Evolutionary conservation across 2,888 invertebrate genomes (phyloP).

Genomic region (Sicus ferrugineus): DNA sequence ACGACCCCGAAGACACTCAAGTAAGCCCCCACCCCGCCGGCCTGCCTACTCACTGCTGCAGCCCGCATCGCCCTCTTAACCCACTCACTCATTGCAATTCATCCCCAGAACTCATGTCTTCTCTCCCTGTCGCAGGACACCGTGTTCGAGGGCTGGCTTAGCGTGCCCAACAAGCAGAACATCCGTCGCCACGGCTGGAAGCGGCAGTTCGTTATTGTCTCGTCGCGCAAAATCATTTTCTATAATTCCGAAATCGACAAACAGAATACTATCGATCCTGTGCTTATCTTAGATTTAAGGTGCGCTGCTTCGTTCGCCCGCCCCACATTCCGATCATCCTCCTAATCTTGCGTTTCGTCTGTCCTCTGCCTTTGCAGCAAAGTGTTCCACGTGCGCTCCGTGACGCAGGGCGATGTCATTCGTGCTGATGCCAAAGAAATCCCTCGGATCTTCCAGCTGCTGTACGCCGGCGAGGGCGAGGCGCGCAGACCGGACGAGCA

Average conservation of each 20-base stretch:
- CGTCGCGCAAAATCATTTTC: conserved; percentile 95
- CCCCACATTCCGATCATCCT: background rate
- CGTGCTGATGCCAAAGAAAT: conserved; percentile 99
- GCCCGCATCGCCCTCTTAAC: conserved; percentile 23
- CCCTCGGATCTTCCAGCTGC: conserved; percentile 95
- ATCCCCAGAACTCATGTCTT: conserved; percentile 54
- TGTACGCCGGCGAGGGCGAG: conserved; percentile 97
- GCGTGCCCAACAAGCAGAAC: conserved; percentile 94
- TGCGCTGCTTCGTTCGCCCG: conserved; percentile 62
- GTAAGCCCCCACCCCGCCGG: conserved; percentile 44
- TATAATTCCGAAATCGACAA: conserved; percentile 95
- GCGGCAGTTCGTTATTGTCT: conserved; percentile 96
- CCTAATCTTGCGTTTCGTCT: background rate
- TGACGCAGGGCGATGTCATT: conserved; percentile 99
- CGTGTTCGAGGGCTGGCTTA: conserved; percentile 94
- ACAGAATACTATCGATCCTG: conserved; percentile 88
- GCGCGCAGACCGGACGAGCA: conserved; percentile 79
- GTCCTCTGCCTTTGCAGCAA: conserved; percentile 72
- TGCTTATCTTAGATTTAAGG: conserved; percentile 95
- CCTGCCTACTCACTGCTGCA: conserved; percentile 16
- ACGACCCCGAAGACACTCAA: conserved; percentile 78
- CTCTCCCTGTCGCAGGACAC: conserved; percentile 68
- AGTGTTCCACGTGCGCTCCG: conserved; percentile 97
- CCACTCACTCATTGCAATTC: conserved; percentile 32
- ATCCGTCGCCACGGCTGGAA: conserved; percentile 96